Evolutionary conservation across 1,140 invertebrate species (phyloP), one percentile per base, ranked within the genome.

Genomic region (Sipha flava): DNA sequence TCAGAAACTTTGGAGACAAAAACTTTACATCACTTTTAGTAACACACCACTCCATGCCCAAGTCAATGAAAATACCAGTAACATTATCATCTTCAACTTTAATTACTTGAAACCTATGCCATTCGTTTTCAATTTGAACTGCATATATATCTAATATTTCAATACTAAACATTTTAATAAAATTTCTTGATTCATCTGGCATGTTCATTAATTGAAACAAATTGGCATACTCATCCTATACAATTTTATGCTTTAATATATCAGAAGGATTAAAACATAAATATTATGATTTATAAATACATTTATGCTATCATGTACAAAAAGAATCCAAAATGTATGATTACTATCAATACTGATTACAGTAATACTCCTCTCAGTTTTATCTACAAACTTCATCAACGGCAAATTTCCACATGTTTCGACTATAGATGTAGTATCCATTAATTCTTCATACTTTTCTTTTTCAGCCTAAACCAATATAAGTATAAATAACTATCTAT

Each of bases 41-140:
- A 59, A 40, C 7, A 43, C 23, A 34, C n/a, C 16, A 77, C n/a
- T 77, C 73, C 2, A 77, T 37, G 12, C 73, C 73, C 49, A 77
- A 59, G 59, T 77, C 73, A 77, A 77, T 77, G 37, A 77, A 77
- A 43, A 59, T 43, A 3, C 73, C 73, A 57, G 14, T 40, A 29
- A 59, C 29, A 43, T 21, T 57, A 29, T 77, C 34, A 37, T 73
- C 37, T 57, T 77, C 73, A 40, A 59, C 43, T 43, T 43, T 59
- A 7, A n/a, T 59, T 7, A 59, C 73, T 77, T 77, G 52, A 77
- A 57, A 77, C 4, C 73, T 77, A 57, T 77, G 40, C 73, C 73
- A 77, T n/a, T n/a, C 21, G 4, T 29, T n/a, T 26, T 77, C 34
- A 14, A 57, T 23, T 77, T 77, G 18, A 40, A 77, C 73, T 31